phyloP scores from a whole-genome alignment of 2,797 vertebrate genomes.

The Danio jaintianensis region DNA sequence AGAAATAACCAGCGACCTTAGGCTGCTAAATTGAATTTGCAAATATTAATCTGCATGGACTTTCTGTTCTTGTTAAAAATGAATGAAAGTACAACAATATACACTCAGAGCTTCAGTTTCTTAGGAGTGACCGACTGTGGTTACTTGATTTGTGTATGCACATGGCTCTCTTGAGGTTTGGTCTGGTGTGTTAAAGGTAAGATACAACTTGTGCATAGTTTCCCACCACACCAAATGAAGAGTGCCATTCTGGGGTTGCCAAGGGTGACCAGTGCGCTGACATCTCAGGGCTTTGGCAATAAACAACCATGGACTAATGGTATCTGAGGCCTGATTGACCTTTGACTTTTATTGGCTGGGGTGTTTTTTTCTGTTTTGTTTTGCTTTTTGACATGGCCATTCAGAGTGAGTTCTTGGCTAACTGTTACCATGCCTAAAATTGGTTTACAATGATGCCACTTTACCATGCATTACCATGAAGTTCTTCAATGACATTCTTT shows the following conservation, averaged over 20 bases:
- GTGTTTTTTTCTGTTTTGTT: constrained; percentile 37
- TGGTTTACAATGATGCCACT: constrained; percentile 70
- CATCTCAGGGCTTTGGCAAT: constrained; percentile 81
- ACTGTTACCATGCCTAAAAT: constrained; percentile 64
- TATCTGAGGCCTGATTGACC: constrained; percentile 84
- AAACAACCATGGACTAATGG: constrained; percentile 84
- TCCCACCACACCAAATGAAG: constrained; percentile 71
- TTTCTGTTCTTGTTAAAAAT: constrained; percentile 56
- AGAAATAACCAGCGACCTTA: constrained; percentile 76
- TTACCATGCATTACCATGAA: not conserved
- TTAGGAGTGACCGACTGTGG: not conserved
- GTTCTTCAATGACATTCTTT: not conserved
- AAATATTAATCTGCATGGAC: constrained; percentile 69
- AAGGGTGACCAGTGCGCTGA: constrained; percentile 82
- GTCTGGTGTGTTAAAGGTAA: constrained; percentile 52
- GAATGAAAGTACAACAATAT: constrained; percentile 63
- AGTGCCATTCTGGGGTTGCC: constrained; percentile 76
- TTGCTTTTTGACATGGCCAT: constrained; percentile 70
- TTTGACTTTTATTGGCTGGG: constrained; percentile 81
- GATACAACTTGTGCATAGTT: constrained; percentile 66
- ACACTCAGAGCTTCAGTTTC: constrained; percentile 36
- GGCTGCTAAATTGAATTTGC: constrained; percentile 71
- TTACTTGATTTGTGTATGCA: constrained; percentile 37
- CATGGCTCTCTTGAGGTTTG: constrained; percentile 48
- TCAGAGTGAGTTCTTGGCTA: constrained; percentile 61